Percentiles rank a stretch among this genome's conserved stretches.
Evolutionary conservation across 2,113 vertebrate species (phyloP).

Genomic region (Coptodon bakossiorum): DNA sequence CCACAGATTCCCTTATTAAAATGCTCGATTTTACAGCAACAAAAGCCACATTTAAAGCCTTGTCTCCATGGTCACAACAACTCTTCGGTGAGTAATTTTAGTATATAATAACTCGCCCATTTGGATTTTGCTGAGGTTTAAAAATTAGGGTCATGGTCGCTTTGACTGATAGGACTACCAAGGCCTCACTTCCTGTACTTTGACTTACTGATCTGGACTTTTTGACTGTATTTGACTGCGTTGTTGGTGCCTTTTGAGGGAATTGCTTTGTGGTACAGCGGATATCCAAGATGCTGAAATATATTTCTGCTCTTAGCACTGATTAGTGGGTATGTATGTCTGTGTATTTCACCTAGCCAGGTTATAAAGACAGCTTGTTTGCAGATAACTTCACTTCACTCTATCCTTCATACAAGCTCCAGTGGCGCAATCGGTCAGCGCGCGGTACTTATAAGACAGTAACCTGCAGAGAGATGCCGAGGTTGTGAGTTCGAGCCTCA

Average conservation of each 20-base stretch:
- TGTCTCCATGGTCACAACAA: background rate
- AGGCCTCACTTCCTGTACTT: background rate
- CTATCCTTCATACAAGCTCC: background rate
- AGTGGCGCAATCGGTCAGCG: conserved; percentile 22
- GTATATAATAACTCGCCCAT: background rate
- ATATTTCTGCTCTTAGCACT: background rate
- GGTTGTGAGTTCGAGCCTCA: conserved; percentile 28
- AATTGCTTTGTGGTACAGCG: background rate
- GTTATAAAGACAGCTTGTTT: too few relatives aligned
- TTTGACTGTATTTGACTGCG: background rate
- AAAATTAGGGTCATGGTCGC: background rate
- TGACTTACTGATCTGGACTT: background rate
- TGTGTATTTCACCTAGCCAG: too few relatives aligned
- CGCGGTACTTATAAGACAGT: conserved; percentile 17
- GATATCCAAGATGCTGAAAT: background rate
- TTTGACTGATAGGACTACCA: background rate
- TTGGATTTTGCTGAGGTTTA: background rate
- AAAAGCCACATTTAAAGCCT: background rate
- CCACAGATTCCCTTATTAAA: background rate
- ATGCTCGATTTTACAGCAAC: background rate
- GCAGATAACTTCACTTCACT: too few relatives aligned
- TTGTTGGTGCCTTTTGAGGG: background rate
- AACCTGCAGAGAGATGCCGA: background rate
- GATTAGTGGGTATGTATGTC: fast-evolving
- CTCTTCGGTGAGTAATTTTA: fast-evolving